phyloP scores from a whole-genome alignment of 2,113 vertebrate species.

The Zosterops pallidus region DNA sequence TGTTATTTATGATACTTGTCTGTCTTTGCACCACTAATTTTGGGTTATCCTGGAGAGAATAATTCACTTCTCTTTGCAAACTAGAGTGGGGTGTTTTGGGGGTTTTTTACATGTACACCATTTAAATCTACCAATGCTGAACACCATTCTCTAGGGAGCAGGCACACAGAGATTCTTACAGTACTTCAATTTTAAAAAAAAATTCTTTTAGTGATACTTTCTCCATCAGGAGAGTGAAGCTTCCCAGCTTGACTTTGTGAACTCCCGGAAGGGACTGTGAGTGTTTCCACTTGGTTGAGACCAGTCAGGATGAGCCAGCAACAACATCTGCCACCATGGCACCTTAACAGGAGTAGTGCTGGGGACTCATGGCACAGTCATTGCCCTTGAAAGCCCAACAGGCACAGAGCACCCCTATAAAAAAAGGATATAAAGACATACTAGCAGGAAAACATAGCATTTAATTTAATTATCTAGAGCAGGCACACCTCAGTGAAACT shows the following conservation, averaged over 20 bases:
- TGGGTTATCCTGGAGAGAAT: not conserved
- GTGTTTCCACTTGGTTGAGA: not conserved
- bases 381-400: not conserved
- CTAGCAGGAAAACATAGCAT: not conserved
- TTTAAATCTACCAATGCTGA: not conserved
- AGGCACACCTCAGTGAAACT: not conserved
- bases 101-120: accelerated
- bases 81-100: not conserved
- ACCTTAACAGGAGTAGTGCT: not conserved
- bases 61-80: not conserved
- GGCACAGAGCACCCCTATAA: not conserved
- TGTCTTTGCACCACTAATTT: not conserved
- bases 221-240: not conserved
- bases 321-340: not conserved
- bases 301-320: accelerated
- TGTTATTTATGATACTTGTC: not conserved
- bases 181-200: not conserved
- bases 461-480: not conserved
- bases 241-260: not conserved
- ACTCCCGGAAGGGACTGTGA: not conserved
- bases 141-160: not conserved
- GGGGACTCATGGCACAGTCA: too few relatives aligned
- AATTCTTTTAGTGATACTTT: not conserved
- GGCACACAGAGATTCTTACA: not conserved
- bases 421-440: not conserved